Base-by-base conservation (phyloP, 2,888 invertebrate genomes). In the Drosophila mayaguana region DNA sequence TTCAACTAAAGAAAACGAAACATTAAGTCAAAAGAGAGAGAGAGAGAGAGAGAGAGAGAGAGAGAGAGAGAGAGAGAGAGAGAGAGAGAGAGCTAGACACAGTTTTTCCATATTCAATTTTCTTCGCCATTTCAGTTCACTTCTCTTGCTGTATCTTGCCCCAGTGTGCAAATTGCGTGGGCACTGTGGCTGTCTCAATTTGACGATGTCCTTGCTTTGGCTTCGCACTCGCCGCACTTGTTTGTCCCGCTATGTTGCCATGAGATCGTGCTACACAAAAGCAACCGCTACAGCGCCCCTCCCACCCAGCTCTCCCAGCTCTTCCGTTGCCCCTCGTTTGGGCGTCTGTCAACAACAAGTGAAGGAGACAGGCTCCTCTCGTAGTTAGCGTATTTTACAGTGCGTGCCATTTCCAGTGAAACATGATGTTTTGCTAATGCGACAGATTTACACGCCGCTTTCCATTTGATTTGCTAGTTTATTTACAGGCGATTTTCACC, bases 361-460 rank as follows among this genome's bases (percentile, higher is more conserved):
- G 18, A 8, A 45, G 62, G 45, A n/a, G 65, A 34, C 53, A 42
- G 16, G 32, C 48, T 25, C 16, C 51, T 48, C 45, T 48, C 45
- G 70, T 71, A 71, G 66, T 75, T 75, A 57, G 73, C 72, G 83
- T 75, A 76, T 78, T 83, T 75, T 72, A 69, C 84, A 86, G 91
- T 83, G 88, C 92, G 92, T 92, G 91, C 82, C 90, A 76, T 88
- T 89, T 86, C 78, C 68, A 83, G 75, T 75, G 79, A 81, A 88
- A 90, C 92, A 92, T 92, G 92, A 87, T 90, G 83, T 91, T 91
- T 91, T 81, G 88, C 90, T 92, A 92, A 92, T 92, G 91, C 91
- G 66, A 74, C 80, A 90, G 92, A 91, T 92, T 90, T 89, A 67
- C 73, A 68, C 69, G 74, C 54, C 67, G 72, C 69, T 69, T 72